phyloP scores from a whole-genome alignment of 2,113 vertebrate species.

The Puntigrus tetrazona region DNA sequence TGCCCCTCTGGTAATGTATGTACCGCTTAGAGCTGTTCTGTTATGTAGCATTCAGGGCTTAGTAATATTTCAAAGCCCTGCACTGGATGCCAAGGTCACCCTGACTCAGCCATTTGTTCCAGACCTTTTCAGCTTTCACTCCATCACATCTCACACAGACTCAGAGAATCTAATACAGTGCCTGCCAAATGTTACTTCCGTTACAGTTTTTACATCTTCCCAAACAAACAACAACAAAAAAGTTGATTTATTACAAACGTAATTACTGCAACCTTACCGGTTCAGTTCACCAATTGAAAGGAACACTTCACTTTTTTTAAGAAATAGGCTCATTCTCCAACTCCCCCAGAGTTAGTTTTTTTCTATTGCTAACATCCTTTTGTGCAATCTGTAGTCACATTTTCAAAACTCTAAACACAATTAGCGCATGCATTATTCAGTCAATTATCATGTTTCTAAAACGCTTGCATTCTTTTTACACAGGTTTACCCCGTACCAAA shows the following conservation, averaged over 20 bases:
- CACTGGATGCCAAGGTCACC: slow-evolving; percentile 15
- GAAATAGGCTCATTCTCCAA: no score
- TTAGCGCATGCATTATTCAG: no score
- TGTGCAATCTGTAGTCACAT: no score
- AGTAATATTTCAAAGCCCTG: slow-evolving; percentile 29
- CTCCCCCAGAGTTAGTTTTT: no score
- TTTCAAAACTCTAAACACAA: no score
- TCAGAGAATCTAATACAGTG: not conserved
- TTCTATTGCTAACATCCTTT: no score
- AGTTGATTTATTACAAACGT: not conserved
- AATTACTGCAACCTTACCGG: not conserved
- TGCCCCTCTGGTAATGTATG: not conserved
- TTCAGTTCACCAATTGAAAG: not conserved
- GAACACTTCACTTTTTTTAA: no score
- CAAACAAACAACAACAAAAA: not conserved
- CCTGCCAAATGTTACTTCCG: not conserved
- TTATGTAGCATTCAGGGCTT: not conserved
- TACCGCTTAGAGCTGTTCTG: not conserved
- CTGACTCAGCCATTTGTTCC: not conserved
- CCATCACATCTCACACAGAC: not conserved
- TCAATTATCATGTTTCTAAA: no score
- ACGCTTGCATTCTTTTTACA: no score
- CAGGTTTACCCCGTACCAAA: no score
- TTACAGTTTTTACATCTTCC: not conserved
- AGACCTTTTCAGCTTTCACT: slow-evolving; percentile 4